These are phyloP conservation scores for Ia io DNA, from an alignment of 2,113 vertebrate genomes.

Conservation along the genomic window DNA sequence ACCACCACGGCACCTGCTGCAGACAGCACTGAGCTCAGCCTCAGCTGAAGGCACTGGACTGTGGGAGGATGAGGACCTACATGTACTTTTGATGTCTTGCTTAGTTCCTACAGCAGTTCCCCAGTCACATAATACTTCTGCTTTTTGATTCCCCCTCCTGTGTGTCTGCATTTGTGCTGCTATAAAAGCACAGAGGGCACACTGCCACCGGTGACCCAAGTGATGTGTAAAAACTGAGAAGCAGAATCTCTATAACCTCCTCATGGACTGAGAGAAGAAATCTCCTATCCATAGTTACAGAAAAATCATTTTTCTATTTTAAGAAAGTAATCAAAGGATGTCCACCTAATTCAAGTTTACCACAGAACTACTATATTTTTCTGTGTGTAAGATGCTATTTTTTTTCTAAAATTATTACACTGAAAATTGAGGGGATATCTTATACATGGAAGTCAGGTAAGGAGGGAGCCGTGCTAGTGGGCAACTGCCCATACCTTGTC, in stretches of 20 bases:
- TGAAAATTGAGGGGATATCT: too few relatives aligned
- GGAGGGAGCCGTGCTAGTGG: too few relatives aligned
- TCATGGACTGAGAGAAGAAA: neutral
- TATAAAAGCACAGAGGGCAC: neutral
- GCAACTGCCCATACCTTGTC: too few relatives aligned
- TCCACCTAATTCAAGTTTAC: neutral
- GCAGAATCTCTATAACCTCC: neutral
- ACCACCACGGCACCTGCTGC: rapidly evolving
- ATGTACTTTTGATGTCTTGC: neutral
- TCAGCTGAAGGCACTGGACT: neutral
- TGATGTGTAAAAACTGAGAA: neutral
- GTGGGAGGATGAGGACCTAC: neutral
- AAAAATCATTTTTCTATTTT: neutral
- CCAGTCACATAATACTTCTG: neutral
- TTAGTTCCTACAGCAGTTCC: neutral
- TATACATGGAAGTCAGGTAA: too few relatives aligned
- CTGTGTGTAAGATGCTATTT: too few relatives aligned
- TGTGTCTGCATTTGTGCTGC: neutral
- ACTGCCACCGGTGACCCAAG: neutral
- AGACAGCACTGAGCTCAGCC: too few relatives aligned
- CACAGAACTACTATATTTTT: too few relatives aligned
- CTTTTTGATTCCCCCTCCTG: constrained; percentile 4
- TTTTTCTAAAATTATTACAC: too few relatives aligned
- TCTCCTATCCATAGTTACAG: neutral
- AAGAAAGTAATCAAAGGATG: neutral